These are phyloP conservation scores for Pantherophis vulpinus DNA, from an alignment of 2,797 vertebrate genomes.

Conservation along the genomic window DNA sequence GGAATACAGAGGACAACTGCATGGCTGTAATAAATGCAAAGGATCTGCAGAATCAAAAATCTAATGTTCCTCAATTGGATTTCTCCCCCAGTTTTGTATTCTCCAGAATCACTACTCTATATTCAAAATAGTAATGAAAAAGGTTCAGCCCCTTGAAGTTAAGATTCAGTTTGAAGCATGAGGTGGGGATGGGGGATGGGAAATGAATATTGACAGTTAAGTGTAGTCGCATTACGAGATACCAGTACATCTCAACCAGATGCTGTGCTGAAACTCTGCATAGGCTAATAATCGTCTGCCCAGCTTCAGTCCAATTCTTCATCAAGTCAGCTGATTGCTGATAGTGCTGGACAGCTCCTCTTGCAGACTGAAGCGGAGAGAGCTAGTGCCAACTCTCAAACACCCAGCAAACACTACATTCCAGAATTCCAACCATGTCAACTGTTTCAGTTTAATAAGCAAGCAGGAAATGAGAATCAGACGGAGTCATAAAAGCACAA, in stretches of 20 bases:
- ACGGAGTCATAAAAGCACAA: neutral
- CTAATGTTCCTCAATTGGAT: neutral
- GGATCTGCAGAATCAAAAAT: neutral
- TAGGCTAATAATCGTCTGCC: neutral
- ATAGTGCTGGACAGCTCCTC: neutral
- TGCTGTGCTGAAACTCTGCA: neutral
- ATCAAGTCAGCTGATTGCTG: neutral
- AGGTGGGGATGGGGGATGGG: neutral
- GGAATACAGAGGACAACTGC: neutral
- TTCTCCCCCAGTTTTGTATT: neutral
- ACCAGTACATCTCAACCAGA: neutral
- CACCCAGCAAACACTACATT: neutral
- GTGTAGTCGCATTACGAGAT: too few relatives aligned
- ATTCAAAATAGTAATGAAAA: neutral
- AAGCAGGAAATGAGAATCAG: neutral
- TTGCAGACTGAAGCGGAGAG: neutral
- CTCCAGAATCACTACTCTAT: neutral
- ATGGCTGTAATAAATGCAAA: neutral
- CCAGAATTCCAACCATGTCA: neutral
- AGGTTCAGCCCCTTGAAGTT: neutral
- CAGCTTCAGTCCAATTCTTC: neutral
- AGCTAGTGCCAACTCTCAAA: neutral
- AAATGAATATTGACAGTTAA: neutral
- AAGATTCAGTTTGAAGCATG: neutral
- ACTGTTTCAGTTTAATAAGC: neutral